Evolutionary conservation across 1,140 invertebrate genomes (phyloP).

Genomic region (Drosophila tsacasi): DNA sequence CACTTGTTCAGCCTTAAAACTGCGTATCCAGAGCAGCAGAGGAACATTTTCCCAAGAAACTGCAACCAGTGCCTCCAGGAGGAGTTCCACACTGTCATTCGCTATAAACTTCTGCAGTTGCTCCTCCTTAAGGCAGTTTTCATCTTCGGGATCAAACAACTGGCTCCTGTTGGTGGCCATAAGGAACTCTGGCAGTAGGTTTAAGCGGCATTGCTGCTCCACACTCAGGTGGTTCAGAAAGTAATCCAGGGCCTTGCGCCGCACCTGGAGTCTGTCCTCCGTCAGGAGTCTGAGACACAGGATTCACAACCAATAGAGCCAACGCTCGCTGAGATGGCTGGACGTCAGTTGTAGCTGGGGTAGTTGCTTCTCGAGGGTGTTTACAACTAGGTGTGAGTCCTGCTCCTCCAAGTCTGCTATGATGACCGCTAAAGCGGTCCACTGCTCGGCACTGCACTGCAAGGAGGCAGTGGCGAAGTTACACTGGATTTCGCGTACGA

Average conservation of each 20-base stretch:
- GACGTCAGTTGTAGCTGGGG: not conserved
- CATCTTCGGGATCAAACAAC: not conserved
- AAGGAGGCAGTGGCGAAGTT: not conserved
- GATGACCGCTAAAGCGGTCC: not conserved
- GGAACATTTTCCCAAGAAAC: not conserved
- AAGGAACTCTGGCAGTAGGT: not conserved
- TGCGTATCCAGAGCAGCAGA: not conserved
- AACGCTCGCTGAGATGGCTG: not conserved
- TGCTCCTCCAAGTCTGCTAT: not conserved
- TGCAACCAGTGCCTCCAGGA: not conserved
- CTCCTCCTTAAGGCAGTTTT: not conserved
- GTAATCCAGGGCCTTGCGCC: not conserved
- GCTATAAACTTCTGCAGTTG: not conserved
- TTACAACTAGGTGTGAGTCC: not conserved
- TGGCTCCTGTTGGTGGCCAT: not conserved
- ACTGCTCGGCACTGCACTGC: slow-evolving; percentile 5
- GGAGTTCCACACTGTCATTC: not conserved
- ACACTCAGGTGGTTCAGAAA: not conserved
- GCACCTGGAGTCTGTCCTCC: too few species aligned
- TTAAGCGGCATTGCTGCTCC: too few species aligned
- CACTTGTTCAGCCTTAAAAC: not conserved
- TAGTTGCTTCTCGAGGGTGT: not conserved
- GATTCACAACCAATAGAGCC: not conserved
- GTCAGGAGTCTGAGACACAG: not conserved
- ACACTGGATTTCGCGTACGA: too few species aligned